These are phyloP conservation scores for Petrolisthes manimaculis DNA, from an alignment of 2,888 invertebrate genomes.

Conservation along the genomic window DNA sequence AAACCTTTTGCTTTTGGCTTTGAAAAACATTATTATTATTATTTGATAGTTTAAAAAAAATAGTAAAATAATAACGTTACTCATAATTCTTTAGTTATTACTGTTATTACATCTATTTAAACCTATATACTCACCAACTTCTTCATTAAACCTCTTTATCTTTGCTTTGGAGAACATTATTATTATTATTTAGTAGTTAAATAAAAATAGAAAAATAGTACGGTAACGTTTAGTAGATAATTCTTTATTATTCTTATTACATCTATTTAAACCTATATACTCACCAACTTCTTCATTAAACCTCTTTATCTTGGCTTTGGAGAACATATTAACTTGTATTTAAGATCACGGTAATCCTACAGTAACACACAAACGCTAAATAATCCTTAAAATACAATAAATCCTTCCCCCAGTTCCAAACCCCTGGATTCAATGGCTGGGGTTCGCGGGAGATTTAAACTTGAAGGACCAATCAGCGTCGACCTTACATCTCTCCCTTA, in stretches of 20 bases:
- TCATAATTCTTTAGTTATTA: too few species aligned
- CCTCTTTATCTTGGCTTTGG: constrained; percentile 58
- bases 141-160: constrained; percentile 57
- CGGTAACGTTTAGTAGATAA: background rate
- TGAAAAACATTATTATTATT: background rate
- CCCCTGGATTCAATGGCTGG: background rate
- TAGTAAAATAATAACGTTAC: too few species aligned
- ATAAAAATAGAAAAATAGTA: background rate
- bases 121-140: constrained; percentile 38
- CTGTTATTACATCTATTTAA: too few species aligned
- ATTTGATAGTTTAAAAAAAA: too few species aligned
- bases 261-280: background rate
- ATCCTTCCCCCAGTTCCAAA: background rate
- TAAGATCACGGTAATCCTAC: background rate
- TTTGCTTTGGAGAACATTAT: constrained; percentile 57
- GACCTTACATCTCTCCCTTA: background rate
- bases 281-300: constrained; percentile 60
- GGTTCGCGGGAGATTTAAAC: constrained; percentile 41
- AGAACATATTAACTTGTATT: constrained; percentile 22
- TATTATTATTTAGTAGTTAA: too few species aligned
- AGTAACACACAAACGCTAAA: background rate
- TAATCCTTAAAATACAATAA: background rate
- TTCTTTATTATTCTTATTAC: background rate
- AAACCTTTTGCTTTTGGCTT: too few species aligned
- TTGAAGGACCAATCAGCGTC: background rate